Base-by-base conservation (phyloP, 2,797 vertebrate genomes). In the Cryptoprocta ferox region DNA sequence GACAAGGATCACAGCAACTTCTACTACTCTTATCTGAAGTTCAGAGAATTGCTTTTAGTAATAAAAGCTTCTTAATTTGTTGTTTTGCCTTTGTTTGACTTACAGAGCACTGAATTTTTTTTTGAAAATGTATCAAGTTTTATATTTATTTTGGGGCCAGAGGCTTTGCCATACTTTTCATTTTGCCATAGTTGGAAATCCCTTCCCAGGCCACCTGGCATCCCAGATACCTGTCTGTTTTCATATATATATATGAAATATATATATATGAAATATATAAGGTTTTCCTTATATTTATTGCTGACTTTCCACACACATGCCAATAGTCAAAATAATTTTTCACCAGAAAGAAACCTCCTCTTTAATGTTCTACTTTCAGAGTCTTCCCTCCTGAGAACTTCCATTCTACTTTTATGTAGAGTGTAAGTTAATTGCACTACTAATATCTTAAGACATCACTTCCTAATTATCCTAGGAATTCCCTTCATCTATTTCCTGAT, bases 211-310 rank as follows among this genome's bases (percentile, higher is more conserved):
- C 32, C 26, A 48, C 35, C 12, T 56, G 35, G 9, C 21, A 30
- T 78, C 56, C 32, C 32, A 53, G 50, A 81, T 45, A 81, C 42
- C 30, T 81, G 14, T 48, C 18, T 39, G 14, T 94, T 94, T 84
- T 91, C 39, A 32, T 50, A 79, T 96, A 39, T 76, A 65, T 79
- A 35, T n/a, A n/a, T n/a, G n/a, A n/a, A n/a, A n/a, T n/a, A n/a
- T n/a, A n/a, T n/a, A n/a, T n/a, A n/a, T n/a, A n/a, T n/a, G n/a
- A n/a, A n/a, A n/a, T n/a, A n/a, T n/a, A n/a, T n/a, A n/a, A n/a
- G 42, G 39, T 92, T 92, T 96, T 68, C 26, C 65, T 79, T 84
- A 63, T 76, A 92, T 32, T 14, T 95, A 71, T 79, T 59, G 48
- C 15, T 93, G 78, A 90, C 53, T 78, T 35, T 83, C 28, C 73